A percentile compares a stretch with the other conserved stretches of the same genome.
Conservation (phyloP, 2,113 vertebrate genomes). For the Fulica atra region DNA sequence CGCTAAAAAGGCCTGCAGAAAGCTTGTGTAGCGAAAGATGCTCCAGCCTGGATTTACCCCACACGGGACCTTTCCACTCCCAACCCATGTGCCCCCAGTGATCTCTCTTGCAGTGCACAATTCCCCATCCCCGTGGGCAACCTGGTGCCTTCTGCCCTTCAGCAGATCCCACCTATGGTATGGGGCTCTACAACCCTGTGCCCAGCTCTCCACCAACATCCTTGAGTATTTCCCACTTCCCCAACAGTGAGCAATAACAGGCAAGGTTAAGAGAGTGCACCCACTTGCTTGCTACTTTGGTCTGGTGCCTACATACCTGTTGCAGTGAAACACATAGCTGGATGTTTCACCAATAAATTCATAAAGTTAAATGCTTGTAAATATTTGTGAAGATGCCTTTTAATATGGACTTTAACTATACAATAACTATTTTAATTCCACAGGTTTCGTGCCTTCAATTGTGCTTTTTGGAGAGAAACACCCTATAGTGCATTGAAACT, state of each 20-base stretch:
- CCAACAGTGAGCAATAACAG: background rate
- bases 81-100: rapidly evolving
- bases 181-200: background rate
- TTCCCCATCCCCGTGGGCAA: background rate
- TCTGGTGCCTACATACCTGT: background rate
- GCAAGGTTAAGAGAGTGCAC: background rate
- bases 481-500: background rate
- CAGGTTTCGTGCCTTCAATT: background rate
- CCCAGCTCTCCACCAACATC: background rate
- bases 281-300: background rate
- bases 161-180: background rate
- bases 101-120: background rate
- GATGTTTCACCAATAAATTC: background rate
- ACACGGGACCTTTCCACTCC: background rate
- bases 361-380: background rate
- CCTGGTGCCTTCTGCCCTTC: background rate
- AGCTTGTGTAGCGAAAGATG: background rate
- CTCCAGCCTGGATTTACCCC: background rate
- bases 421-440: background rate
- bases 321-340: background rate
- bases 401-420: background rate
- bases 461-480: background rate
- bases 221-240: background rate
- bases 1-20: background rate
- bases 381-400: background rate